These are phyloP conservation scores for Philereme transversata DNA, from an alignment of 2,888 invertebrate genomes.

Conservation along the genomic window DNA sequence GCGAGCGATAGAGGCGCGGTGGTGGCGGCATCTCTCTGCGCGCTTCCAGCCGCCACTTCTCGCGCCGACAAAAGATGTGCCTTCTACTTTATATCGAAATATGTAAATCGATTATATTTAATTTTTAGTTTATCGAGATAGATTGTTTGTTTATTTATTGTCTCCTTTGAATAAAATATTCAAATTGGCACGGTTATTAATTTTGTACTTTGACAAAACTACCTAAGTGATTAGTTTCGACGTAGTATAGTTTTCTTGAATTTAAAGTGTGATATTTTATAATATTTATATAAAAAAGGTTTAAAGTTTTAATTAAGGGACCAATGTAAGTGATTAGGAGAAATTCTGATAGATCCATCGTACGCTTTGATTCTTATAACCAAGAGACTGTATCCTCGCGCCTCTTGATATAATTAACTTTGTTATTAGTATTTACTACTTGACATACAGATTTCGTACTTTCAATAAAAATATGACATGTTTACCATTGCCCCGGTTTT, in stretches of 20 bases:
- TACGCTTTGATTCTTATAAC: slow-evolving; percentile 64
- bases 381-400: slow-evolving; percentile 72
- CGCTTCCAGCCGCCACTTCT: slow-evolving; percentile 61
- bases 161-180: slow-evolving; percentile 78
- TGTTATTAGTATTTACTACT: slow-evolving; percentile 45
- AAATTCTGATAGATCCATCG: slow-evolving; percentile 76
- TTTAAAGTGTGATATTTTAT: slow-evolving; percentile 84
- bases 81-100: slow-evolving; percentile 77
- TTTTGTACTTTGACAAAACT: slow-evolving; percentile 81
- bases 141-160: slow-evolving; percentile 83
- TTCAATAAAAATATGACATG: slow-evolving; percentile 67
- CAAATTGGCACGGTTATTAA: slow-evolving; percentile 81
- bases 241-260: slow-evolving; percentile 79
- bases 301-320: slow-evolving; percentile 83
- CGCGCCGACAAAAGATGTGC: slow-evolving; percentile 67
- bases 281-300: slow-evolving; percentile 82
- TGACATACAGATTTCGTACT: slow-evolving; percentile 68
- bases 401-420: slow-evolving; percentile 61
- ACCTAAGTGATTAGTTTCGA: slow-evolving; percentile 79
- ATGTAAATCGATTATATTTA: slow-evolving; percentile 78
- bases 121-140: slow-evolving; percentile 81
- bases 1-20: slow-evolving; percentile 44
- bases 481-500: slow-evolving; percentile 63
- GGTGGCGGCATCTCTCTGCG: slow-evolving; percentile 51
- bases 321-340: slow-evolving; percentile 82